These are phyloP conservation scores for Brenthis daphne DNA, from an alignment of 2,888 invertebrate species.

Conservation along the genomic window DNA sequence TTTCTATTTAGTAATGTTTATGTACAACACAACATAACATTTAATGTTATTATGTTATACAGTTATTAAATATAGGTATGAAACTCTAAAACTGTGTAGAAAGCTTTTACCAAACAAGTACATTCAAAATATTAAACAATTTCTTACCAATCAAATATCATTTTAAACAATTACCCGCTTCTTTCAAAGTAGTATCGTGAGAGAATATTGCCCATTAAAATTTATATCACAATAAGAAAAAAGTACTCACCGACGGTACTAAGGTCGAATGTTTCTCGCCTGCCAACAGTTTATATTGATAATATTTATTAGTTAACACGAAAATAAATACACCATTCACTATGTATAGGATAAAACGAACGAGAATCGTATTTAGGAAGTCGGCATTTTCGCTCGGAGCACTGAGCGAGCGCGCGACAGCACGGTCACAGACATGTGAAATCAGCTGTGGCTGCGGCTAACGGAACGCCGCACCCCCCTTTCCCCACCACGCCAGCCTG, in stretches of 20 bases:
- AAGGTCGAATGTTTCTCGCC: conserved; percentile 8
- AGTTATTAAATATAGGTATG: too few species aligned
- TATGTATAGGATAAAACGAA: conserved; percentile 23
- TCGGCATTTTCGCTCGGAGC: conserved; percentile 64
- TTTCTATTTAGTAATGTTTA: too few species aligned
- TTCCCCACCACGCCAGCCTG: conserved; percentile 45
- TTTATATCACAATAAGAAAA: conserved; percentile 7
- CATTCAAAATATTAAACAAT: conserved; percentile 10
- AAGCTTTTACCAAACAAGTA: conserved; percentile 1
- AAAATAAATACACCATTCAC: conserved; percentile 37
- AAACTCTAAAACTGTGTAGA: neutral
- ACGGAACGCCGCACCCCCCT: conserved; percentile 52
- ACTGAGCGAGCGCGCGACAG: conserved; percentile 56
- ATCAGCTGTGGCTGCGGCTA: conserved; percentile 69
- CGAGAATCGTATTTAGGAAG: conserved; percentile 46
- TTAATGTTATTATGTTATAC: too few species aligned
- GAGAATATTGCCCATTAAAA: conserved; percentile 20
- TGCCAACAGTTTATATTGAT: conserved; percentile 26
- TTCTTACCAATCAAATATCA: conserved; percentile 10
- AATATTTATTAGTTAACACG: conserved; percentile 28
- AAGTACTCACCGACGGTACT: conserved; percentile 30
- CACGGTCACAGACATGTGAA: conserved; percentile 70
- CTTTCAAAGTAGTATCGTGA: conserved; percentile 13
- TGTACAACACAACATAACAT: too few species aligned
- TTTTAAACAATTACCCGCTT: conserved; percentile 15